Evolutionary conservation across 2,113 vertebrate species (phyloP).

Genomic region (Corydoras maculifer): DNA sequence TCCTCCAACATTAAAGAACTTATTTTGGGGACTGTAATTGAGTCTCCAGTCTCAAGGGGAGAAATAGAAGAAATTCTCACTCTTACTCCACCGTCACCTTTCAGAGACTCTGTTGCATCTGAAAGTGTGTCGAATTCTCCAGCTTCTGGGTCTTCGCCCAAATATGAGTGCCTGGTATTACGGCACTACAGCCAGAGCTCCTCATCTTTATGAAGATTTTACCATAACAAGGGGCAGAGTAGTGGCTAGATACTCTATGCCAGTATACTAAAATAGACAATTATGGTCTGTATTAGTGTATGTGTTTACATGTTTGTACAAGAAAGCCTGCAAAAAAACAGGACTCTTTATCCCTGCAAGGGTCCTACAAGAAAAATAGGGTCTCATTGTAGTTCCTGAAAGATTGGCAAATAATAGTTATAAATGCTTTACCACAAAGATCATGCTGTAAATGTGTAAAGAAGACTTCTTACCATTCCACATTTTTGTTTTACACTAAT

Average conservation of each 20-base stretch:
- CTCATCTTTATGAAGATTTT: constrained; percentile 84
- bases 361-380: background rate
- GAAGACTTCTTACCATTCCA: no score
- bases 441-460: no score
- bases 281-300: background rate
- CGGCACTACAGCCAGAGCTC: constrained; percentile 98
- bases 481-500: no score
- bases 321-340: background rate
- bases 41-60: constrained; percentile 68
- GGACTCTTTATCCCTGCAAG: background rate
- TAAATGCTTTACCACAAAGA: no score
- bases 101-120: constrained; percentile 89
- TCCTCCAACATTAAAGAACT: constrained; percentile 43
- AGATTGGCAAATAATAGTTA: no score
- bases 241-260: background rate
- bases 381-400: no score
- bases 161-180: constrained; percentile 85
- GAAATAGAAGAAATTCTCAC: constrained; percentile 86
- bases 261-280: background rate
- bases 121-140: constrained; percentile 80
- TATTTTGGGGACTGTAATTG: constrained; percentile 51
- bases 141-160: constrained; percentile 78
- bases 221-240: background rate
- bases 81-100: constrained; percentile 93
- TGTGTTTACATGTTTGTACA: constrained; percentile 19